Base-by-base conservation (phyloP, 2,797 vertebrate genomes). In the Chrosomus eos region DNA sequence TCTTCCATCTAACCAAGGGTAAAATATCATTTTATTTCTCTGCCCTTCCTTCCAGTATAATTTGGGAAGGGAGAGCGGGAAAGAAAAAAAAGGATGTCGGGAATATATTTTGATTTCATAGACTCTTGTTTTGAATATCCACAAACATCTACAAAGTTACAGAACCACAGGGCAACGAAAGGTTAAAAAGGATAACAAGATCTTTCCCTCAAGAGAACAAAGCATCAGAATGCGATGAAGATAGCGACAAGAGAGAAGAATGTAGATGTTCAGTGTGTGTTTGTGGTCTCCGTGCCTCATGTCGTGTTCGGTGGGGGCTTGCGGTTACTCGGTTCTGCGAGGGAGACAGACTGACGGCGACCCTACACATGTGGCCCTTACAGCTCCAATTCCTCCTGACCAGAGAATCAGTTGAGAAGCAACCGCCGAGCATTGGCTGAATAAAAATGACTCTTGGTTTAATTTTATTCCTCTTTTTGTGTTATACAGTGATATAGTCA, bases 321-420 rank as follows among this genome's bases (percentile, higher is more conserved):
- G 87, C 84, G 89, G 87, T 91, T 43, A 40, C 74, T 31, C 67
- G 62, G 33, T 70, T 85, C 78, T 80, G 74, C 9, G 40, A 87
- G 87, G 83, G 89, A 89, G 91, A 90, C 90, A 90, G 89, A 72
- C 87, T 90, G 90, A 88, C 90, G 82, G 70, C 79, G 85, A 86
- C 88, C 87, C 85, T 60, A 85, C 67, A 84, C 85, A 89, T 87
- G 83, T 85, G 80, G 83, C 82, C 55, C 79, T 80, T 91, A 45
- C 51, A 51, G 84, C 73, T 80, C 77, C 23, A 81, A 89, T 90
- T 89, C 80, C 84, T 82, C 19, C 75, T 80, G 45, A 84, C 85
- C 81, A 86, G 62, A 83, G 68, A 76, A 80, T 80, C 68, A 73
- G 68, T 72, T 86, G 72, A 80, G 51, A 67, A 31, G 68, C 23